A percentile compares a stretch with the other conserved stretches of the same genome.
phyloP scores from a whole-genome alignment of 2,113 vertebrate species.

The Caracal caracal region DNA sequence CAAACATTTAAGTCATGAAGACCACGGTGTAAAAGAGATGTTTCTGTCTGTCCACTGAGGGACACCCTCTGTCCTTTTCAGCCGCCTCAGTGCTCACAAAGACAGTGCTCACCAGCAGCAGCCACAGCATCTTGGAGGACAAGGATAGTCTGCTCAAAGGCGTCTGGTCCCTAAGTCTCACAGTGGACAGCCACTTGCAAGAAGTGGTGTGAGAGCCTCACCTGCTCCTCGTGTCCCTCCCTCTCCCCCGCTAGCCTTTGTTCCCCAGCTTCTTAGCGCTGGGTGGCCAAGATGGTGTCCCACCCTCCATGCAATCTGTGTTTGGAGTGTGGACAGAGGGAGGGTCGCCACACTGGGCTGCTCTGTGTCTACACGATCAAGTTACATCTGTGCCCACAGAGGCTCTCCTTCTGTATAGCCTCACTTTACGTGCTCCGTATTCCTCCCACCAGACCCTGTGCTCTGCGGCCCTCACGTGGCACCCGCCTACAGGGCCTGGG shows the following conservation, averaged over 20 bases:
- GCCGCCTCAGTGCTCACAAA: fast-evolving
- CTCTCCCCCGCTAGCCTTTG: no score
- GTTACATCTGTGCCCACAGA: no score
- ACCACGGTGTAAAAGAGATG: fast-evolving
- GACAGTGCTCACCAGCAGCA: fast-evolving
- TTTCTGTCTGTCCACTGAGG: fast-evolving
- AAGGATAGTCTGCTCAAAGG: neutral
- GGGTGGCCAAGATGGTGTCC: neutral
- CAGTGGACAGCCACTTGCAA: fast-evolving
- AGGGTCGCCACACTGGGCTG: fast-evolving
- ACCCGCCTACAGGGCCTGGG: neutral
- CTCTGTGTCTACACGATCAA: fast-evolving
- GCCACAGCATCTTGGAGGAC: neutral
- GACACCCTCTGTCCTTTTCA: neutral
- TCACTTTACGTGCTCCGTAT: neutral
- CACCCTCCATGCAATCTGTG: fast-evolving
- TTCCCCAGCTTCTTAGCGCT: neutral
- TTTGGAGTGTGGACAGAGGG: neutral
- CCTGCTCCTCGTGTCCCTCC: fast-evolving
- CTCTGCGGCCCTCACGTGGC: fast-evolving
- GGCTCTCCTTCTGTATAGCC: fast-evolving
- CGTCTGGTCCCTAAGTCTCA: fast-evolving
- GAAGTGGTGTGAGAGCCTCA: neutral
- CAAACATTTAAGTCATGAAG: neutral
- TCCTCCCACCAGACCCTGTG: neutral